Base-by-base conservation (phyloP, 2,113 vertebrate species). In the Pluvialis apricaria region DNA sequence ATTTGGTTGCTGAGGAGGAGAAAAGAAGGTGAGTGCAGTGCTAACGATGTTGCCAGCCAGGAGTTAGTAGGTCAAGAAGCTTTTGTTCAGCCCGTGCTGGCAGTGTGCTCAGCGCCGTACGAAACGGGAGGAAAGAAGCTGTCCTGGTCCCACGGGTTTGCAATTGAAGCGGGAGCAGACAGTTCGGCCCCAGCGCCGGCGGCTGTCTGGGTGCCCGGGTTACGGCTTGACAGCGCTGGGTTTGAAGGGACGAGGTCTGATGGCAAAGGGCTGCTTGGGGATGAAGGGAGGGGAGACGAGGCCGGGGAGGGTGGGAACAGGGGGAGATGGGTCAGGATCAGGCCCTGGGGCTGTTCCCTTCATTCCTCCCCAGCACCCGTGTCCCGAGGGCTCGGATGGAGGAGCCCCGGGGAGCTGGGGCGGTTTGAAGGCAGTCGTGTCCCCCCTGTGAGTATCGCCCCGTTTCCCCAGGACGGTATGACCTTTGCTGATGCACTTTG, bases 1-100 rank as follows among this genome's bases (percentile, higher is more conserved):
- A 19, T 91, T 92, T 77, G 78, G 86, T 84, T 64, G 91, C 80
- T 87, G 78, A 84, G 84, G 72, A 58, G 79, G 55, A 68, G 68
- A 89, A 91, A 91, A 94, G 83, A 66, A 85, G 95, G 95, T 85
- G 88, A 94, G 91, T n/a, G 77, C 64, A 3, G 70, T 66, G 86
- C 77, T 94, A 88, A 94, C 10, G 91, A 92, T 62, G 94, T 47
- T 88, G 89, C 91, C 89, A 87, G 81, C 77, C 86, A n/a, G 65
- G 69, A 94, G 84, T 95, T 96, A 90, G 92, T 96, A 95, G 96
- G 97, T 97, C 95, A 96, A 92, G 96, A 91, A 94, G 92, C 91
- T 97, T 95, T 95, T 95, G 95, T 97, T 95, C 92, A 65, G 83
- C 72, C 40, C 1, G 55, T 90, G 82, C 94, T 90, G 88, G 69